Evolutionary conservation across 2,888 invertebrate genomes (phyloP).

Genomic region (Byasa hedistus): DNA sequence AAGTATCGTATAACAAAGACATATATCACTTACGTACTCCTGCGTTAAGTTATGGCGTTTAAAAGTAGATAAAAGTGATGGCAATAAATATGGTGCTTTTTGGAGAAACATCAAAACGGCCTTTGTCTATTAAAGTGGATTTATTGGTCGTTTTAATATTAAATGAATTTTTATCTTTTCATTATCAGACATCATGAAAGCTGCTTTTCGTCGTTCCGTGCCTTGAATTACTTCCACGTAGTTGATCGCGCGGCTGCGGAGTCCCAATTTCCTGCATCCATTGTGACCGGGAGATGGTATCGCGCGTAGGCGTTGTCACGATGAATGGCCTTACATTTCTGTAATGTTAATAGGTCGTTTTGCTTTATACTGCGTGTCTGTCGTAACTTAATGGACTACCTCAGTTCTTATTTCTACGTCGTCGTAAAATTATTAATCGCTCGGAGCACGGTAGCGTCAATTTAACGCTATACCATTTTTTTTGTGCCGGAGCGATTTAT

Average conservation of each 20-base stretch:
- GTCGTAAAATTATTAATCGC: slow-evolving; percentile 48
- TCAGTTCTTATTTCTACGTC: slow-evolving; percentile 51
- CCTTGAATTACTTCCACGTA: slow-evolving; percentile 50
- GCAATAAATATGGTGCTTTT: slow-evolving; percentile 7
- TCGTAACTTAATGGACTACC: slow-evolving; percentile 41
- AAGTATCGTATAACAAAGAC: too few species aligned
- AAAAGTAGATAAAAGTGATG: not conserved
- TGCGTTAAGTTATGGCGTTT: not conserved
- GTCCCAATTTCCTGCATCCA: slow-evolving; percentile 32
- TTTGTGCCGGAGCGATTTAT: slow-evolving; percentile 41
- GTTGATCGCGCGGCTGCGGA: slow-evolving; percentile 10
- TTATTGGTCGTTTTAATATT: slow-evolving; percentile 22
- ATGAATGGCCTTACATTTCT: slow-evolving; percentile 50
- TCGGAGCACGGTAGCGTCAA: slow-evolving; percentile 44
- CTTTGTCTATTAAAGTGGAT: slow-evolving; percentile 18
- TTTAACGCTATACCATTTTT: slow-evolving; percentile 42
- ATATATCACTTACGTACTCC: too few species aligned
- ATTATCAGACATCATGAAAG: slow-evolving; percentile 16
- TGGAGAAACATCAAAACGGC: slow-evolving; percentile 17
- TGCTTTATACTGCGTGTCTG: slow-evolving; percentile 50
- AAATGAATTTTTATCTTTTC: slow-evolving; percentile 14
- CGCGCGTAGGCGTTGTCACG: slow-evolving; percentile 63
- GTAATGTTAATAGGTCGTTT: slow-evolving; percentile 47
- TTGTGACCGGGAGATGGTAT: slow-evolving; percentile 53
- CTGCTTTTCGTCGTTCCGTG: slow-evolving; percentile 27